Evolutionary conservation across 2,888 invertebrate species (phyloP).

Genomic region (Gasteruption jaculator): DNA sequence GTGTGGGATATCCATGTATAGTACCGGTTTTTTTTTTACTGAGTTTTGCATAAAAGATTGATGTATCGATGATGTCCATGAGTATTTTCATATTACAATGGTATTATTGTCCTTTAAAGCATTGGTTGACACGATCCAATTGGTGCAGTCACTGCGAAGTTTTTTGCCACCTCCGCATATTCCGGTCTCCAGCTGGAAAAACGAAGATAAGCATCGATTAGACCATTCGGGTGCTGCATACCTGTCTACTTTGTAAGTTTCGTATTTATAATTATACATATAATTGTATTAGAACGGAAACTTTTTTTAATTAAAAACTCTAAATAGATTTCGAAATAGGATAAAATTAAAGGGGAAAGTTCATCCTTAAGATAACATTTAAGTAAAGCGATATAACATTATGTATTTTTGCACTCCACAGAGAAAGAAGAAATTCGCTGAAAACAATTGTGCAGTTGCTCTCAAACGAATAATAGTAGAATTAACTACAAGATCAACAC

Average conservation of each 20-base stretch:
- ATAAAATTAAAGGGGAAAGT: no score
- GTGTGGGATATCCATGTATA: no score
- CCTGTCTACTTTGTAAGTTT: constrained; percentile 43
- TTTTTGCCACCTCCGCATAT: constrained; percentile 84
- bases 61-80: not conserved
- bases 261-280: constrained; percentile 16
- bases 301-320: not conserved
- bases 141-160: constrained; percentile 79
- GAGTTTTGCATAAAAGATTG: not conserved
- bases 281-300: not conserved
- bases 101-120: constrained; percentile 54
- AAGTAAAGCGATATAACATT: no score
- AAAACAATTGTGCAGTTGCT: no score
- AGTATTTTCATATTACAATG: constrained; percentile 2
- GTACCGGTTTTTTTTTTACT: constrained; percentile 3
- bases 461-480: no score
- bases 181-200: constrained; percentile 86
- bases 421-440: no score
- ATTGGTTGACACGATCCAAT: constrained; percentile 79
- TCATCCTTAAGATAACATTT: no score
- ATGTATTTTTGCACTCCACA: not conserved
- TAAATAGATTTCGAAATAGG: not conserved
- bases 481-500: no score
- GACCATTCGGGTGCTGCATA: constrained; percentile 46
- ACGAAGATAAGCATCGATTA: constrained; percentile 69